phyloP scores from a whole-genome alignment of 2,797 vertebrate species.

The Poecilia wingei region DNA sequence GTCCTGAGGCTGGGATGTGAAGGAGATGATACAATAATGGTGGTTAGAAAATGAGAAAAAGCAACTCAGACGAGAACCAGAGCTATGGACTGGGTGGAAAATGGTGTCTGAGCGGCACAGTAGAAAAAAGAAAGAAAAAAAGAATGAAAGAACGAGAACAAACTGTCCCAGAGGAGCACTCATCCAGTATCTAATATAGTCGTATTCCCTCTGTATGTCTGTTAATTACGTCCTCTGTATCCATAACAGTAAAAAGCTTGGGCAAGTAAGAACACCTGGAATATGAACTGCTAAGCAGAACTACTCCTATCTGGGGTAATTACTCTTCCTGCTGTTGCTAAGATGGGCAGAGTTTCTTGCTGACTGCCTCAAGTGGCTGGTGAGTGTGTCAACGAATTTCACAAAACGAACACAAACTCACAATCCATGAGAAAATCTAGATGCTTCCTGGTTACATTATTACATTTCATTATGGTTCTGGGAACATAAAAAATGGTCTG shows the following conservation, averaged over 20 bases:
- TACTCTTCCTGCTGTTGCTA: slow-evolving; percentile 49
- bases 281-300: slow-evolving; percentile 57
- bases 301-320: slow-evolving; percentile 69
- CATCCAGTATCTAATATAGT: slow-evolving; percentile 75
- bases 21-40: slow-evolving; percentile 20
- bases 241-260: slow-evolving; percentile 25
- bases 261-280: slow-evolving; percentile 58
- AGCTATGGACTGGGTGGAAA: slow-evolving; percentile 15
- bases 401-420: slow-evolving; percentile 15
- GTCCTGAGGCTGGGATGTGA: slow-evolving; percentile 52
- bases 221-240: slow-evolving; percentile 76
- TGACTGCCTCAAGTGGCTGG: slow-evolving; percentile 26
- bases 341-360: slow-evolving; percentile 13
- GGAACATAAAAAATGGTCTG: background rate
- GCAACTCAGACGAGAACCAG: slow-evolving; percentile 27
- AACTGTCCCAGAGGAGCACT: slow-evolving; percentile 63
- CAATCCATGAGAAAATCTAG: background rate
- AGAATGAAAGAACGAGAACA: slow-evolving; percentile 72
- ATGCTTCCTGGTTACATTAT: background rate
- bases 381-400: slow-evolving; percentile 2
- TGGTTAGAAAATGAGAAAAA: slow-evolving; percentile 20
- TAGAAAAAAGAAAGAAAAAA: slow-evolving; percentile 29
- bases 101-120: slow-evolving; percentile 2
- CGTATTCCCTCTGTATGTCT: slow-evolving; percentile 71
- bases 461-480: background rate